Conservation (phyloP, 2,797 vertebrate species). For the Telmatherina bonti region DNA sequence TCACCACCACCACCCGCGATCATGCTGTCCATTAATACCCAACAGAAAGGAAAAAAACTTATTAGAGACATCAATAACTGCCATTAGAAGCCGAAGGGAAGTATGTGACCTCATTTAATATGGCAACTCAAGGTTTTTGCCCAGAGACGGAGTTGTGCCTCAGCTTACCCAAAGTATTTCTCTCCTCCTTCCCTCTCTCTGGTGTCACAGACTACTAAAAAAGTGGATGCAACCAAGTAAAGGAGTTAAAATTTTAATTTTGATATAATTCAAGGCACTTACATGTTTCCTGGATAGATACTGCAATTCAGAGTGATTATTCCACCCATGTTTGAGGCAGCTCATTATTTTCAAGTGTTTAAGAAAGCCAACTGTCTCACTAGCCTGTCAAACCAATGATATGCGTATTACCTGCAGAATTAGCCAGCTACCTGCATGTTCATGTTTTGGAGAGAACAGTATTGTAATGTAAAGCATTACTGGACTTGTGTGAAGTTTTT, state of each 20-base stretch:
- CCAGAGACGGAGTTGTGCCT: constrained; percentile 33
- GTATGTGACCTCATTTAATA: constrained; percentile 71
- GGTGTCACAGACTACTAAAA: constrained; percentile 2
- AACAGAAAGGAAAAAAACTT: constrained; percentile 54
- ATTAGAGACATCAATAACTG: constrained; percentile 80
- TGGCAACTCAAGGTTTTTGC: constrained; percentile 44
- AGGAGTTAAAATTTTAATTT: constrained; percentile 17
- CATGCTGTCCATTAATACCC: constrained; percentile 58
- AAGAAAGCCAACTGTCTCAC: constrained; percentile 20
- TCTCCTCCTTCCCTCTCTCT: not conserved
- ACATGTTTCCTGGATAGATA: constrained; percentile 21
- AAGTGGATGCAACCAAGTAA: constrained; percentile 23
- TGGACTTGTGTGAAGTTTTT: constrained; percentile 30
- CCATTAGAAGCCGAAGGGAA: constrained; percentile 68
- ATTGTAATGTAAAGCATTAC: constrained; percentile 15
- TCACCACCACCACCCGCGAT: constrained; percentile 33
- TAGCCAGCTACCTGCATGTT: not conserved
- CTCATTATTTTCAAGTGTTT: constrained; percentile 59
- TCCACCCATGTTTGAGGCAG: constrained; percentile 41
- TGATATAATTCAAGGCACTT: constrained; percentile 45
- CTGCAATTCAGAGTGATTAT: constrained; percentile 34
- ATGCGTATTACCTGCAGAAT: constrained; percentile 32
- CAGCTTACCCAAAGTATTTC: constrained; percentile 26
- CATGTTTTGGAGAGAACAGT: too few species aligned
- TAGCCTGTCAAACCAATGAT: constrained; percentile 43